A percentile compares a stretch with the other conserved stretches of the same genome.
These are phyloP conservation scores for Trochalopteron elliotii DNA, from an alignment of 2,113 vertebrate genomes.

Conservation along the genomic window DNA sequence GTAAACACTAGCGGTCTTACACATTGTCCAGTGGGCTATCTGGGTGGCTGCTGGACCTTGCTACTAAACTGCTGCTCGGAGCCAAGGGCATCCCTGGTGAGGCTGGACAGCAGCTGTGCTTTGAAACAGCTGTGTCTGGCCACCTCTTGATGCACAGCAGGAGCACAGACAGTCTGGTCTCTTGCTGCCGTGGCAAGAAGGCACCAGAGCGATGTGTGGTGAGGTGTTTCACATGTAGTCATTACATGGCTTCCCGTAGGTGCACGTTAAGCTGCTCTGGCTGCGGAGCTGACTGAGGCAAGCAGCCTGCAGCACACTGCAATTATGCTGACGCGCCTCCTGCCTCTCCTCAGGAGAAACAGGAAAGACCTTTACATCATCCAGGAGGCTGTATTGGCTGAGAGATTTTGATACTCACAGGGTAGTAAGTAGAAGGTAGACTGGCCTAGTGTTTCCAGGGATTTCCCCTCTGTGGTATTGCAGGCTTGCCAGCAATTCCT, in stretches of 20 bases:
- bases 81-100: neutral
- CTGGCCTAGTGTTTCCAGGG: constrained; percentile 4
- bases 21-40: neutral
- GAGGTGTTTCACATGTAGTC: neutral
- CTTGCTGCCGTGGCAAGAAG: neutral
- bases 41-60: neutral
- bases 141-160: neutral
- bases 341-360: constrained; percentile 1
- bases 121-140: neutral
- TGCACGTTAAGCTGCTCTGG: neutral
- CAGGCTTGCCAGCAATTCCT: constrained; percentile 11
- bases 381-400: neutral
- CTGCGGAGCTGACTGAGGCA: neutral
- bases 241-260: neutral
- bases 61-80: neutral
- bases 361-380: constrained; percentile 27
- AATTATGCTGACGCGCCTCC: neutral
- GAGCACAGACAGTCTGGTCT: neutral
- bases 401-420: neutral
- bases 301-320: neutral
- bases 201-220: accelerated
- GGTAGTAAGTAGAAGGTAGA: neutral
- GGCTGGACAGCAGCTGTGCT: neutral
- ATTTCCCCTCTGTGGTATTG: constrained; percentile 5
- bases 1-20: neutral